Evolutionary conservation across 2,888 invertebrate genomes (phyloP), one percentile per base, ranked within the genome.

Genomic region (Leucania comma): DNA sequence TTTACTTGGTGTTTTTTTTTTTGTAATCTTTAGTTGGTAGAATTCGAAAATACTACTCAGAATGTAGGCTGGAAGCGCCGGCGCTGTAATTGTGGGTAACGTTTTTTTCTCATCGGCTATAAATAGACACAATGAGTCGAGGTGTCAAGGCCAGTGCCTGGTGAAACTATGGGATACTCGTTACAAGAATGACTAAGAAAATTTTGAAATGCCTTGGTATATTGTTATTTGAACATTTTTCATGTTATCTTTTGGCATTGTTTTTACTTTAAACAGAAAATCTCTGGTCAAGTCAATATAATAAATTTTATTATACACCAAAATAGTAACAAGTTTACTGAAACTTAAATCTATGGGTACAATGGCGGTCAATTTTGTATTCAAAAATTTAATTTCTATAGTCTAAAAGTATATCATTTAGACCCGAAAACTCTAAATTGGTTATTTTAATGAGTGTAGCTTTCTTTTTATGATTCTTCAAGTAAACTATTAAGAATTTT

Each of bases 111-210:
- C 71, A 72, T 50, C n/a, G 12, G 61, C 77, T 84, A 86, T 80
- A 74, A 74, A 86, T 82, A 86, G 68, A 73, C 62, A 84, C 77
- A 81, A 81, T 84, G 75, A 63, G 70, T 62, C 72, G 65, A 56
- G 70, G 73, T 76, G 86, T 82, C 87, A 87, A 85, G 87, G 87
- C 38, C 71, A 61, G 10, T 35, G 56, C 58, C 62, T 59, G 53
- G 29, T 50, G 54, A 58, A 54, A 57, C 22, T n/a, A 61, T 71
- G 54, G 73, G 32, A 62, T 68, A 68, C 65, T 51, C 38, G 10
- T 64, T 64, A 38, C 1, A 62, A n/a, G 3, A 70, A 5, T 50
- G 3, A 12, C 14, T 26, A n/a, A 26, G 29, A 1, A 17, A 14
- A 48, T 3, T 38, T 38, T 63, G 3, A 38, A 48, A 51, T 46